phyloP scores from a whole-genome alignment of 1,140 invertebrate genomes.

The Branchinecta lynchi region DNA sequence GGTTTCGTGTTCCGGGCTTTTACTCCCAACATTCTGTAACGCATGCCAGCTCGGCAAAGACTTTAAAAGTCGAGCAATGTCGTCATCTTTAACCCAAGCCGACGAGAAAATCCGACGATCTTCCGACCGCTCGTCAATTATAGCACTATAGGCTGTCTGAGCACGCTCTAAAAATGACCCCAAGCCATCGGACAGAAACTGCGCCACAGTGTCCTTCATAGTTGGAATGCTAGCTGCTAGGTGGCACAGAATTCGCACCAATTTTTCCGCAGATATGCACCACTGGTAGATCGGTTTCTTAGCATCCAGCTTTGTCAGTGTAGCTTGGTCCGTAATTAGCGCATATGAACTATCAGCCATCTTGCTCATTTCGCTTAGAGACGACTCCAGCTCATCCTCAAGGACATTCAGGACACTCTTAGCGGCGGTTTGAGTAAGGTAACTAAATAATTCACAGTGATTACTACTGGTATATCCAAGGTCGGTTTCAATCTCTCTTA shows the following conservation, averaged over 20 bases:
- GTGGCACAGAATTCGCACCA: not conserved
- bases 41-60: not conserved
- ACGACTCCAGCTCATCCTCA: not conserved
- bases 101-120: not conserved
- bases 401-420: not conserved
- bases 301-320: not conserved
- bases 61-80: slow-evolving; percentile 8
- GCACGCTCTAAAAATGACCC: not conserved
- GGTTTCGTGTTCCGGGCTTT: not conserved
- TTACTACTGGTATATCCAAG: not conserved
- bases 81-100: not conserved
- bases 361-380: not conserved
- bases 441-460: not conserved
- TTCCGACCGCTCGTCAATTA: not conserved
- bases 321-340: not conserved
- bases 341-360: not conserved
- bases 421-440: not conserved
- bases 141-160: not conserved
- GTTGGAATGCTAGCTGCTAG: not conserved
- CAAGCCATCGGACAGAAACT: not conserved
- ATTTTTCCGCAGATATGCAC: not conserved
- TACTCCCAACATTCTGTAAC: not conserved
- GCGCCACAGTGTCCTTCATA: not conserved
- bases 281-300: not conserved
- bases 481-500: not conserved